These are phyloP conservation scores for Archilochus colubris DNA, from an alignment of 2,113 vertebrate genomes.

Conservation along the genomic window DNA sequence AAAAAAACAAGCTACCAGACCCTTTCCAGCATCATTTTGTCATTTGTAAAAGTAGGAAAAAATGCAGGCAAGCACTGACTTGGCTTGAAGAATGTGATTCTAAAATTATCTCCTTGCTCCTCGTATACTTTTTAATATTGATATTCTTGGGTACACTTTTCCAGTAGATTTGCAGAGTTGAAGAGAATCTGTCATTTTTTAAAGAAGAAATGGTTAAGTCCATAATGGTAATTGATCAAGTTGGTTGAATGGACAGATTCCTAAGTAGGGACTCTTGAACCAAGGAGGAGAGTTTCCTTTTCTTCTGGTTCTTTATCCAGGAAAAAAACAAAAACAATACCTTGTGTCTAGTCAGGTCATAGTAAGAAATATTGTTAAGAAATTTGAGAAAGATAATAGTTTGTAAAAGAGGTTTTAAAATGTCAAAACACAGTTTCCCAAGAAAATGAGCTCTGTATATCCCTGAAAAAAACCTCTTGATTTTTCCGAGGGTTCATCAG, in stretches of 20 bases:
- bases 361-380: conserved; percentile 34
- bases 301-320: not conserved
- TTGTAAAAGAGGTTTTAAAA: conserved; percentile 70
- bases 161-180: not conserved
- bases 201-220: not conserved
- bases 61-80: not conserved
- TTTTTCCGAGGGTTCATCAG: not conserved
- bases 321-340: not conserved
- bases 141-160: not conserved
- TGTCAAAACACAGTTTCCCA: conserved; percentile 56
- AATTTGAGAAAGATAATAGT: conserved; percentile 45
- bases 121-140: not conserved
- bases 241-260: not conserved
- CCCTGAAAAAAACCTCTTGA: not conserved
- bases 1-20: not conserved
- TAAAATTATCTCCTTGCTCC: not conserved
- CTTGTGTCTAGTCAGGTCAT: not conserved
- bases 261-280: conserved; percentile 34
- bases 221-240: not conserved
- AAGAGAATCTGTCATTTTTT: not conserved
- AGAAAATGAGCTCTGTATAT: conserved; percentile 41
- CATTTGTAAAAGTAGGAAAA: not conserved
- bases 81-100: not conserved
- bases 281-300: conserved; percentile 24
- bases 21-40: not conserved